Evolutionary conservation across 2,797 vertebrate genomes (phyloP).

Genomic region (Tenualosa ilisha): DNA sequence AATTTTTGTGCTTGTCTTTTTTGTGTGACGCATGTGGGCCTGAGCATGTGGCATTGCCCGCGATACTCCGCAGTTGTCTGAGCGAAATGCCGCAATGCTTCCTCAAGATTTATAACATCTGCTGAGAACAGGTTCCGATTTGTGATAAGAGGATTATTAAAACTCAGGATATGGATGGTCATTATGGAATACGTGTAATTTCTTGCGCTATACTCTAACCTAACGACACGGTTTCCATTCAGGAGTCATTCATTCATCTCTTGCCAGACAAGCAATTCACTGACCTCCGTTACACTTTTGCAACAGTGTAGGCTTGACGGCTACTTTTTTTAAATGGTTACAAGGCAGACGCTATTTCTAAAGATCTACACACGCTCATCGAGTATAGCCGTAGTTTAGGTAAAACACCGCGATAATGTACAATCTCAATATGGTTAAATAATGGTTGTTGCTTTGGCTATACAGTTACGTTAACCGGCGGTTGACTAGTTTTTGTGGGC

Average conservation of each 20-base stretch:
- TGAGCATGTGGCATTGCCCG: slow-evolving; percentile 33
- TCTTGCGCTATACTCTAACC: neutral
- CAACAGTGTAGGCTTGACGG: too few species aligned
- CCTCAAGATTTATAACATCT: slow-evolving; percentile 46
- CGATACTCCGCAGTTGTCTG: neutral
- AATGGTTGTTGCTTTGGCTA: neutral
- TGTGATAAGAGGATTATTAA: neutral
- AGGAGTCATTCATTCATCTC: neutral
- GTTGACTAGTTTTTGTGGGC: neutral
- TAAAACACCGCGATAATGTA: too few species aligned
- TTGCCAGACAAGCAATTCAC: neutral
- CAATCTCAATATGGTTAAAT: too few species aligned
- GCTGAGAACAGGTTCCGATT: slow-evolving; percentile 20
- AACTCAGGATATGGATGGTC: neutral
- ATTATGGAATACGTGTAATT: neutral
- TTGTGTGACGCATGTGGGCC: slow-evolving; percentile 45
- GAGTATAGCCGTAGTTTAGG: too few species aligned
- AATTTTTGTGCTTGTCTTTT: neutral
- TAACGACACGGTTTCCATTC: neutral
- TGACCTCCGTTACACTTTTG: neutral
- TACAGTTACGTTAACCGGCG: neutral
- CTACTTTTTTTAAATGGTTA: too few species aligned
- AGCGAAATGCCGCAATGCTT: slow-evolving; percentile 41
- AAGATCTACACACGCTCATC: too few species aligned
- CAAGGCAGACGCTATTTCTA: too few species aligned